Evolutionary conservation across 2,888 invertebrate genomes (phyloP), one percentile per base, ranked within the genome.

Genomic region (Hypomecis punctinalis): DNA sequence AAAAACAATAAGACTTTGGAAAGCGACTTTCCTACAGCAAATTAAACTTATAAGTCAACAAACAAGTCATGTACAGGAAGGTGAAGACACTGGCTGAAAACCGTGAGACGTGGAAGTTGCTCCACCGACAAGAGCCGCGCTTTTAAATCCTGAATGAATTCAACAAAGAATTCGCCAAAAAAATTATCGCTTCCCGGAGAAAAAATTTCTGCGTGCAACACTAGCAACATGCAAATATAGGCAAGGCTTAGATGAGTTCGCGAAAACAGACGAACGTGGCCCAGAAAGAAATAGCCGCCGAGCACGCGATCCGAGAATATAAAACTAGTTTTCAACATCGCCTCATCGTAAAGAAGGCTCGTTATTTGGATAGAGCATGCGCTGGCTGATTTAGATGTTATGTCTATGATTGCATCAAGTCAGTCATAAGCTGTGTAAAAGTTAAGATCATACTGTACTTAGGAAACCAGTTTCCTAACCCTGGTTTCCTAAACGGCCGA

Each of bases 271-370:
- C 65, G 46, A 60, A 51, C 35, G 52, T 53, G 48, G 52, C 61
- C 35, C 53, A 35, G 45, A 13, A 54, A 54, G 23, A 66, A 66
- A 61, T 51, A 46, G 46, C 10, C 11, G 7, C 33, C 37, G 37
- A 6, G 13, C 68, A 68, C 68, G 68, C 68, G 53, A 68, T 68
- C 8, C 60, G 45, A 49, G 39, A 60, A 63, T 68, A 65, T 64
- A 64, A 47, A 54, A 37, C 55, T 64, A 51, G 51, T 45, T 59
- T 49, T 36, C 42, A 45, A 42, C 42, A 10, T 8, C 4, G 40
- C 55, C 51, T 23, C 13, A 39, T 33, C 40, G 8, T n/a, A 35
- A 23, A 45, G n/a, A 33, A 53, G 39, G 54, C 47, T 47, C 13
- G 61, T 39, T 65, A 57, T 48, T 57, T 49, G 36, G 42, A 60